phyloP scores from a whole-genome alignment of 2,888 invertebrate genomes.

The Osmoderma eremita region DNA sequence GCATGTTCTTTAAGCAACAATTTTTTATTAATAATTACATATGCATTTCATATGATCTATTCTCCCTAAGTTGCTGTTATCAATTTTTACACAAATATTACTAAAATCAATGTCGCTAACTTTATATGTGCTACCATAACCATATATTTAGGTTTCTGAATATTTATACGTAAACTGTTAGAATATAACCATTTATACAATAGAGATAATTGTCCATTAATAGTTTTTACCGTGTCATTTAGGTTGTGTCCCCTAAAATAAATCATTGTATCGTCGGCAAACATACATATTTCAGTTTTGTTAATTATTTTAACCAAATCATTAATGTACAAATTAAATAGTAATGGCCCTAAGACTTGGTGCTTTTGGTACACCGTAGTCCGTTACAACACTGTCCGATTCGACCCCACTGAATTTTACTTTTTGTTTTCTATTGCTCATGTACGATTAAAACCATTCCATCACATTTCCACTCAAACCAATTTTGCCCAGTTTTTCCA shows the following conservation, averaged over 20 bases:
- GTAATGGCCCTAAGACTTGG: background rate
- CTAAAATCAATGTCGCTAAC: background rate
- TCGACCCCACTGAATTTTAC: background rate
- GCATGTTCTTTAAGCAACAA: conserved; percentile 5
- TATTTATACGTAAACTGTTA: background rate
- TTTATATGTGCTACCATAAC: background rate
- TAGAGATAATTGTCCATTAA: background rate
- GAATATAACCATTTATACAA: background rate
- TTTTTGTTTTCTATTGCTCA: background rate
- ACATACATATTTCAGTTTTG: background rate
- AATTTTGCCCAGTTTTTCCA: background rate
- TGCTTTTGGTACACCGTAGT: background rate
- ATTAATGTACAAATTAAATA: conserved; percentile 2
- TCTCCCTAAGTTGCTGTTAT: background rate
- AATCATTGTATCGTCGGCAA: conserved; percentile 2
- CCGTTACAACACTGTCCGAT: background rate
- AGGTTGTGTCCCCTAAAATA: background rate
- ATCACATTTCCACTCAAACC: background rate
- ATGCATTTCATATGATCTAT: background rate
- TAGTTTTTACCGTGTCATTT: background rate
- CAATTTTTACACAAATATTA: background rate
- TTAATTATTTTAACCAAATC: background rate
- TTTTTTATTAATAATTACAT: background rate
- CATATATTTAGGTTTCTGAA: background rate
- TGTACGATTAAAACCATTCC: background rate